These are phyloP conservation scores for Oryzias sinensis DNA, from an alignment of 2,797 vertebrate genomes.

Conservation along the genomic window DNA sequence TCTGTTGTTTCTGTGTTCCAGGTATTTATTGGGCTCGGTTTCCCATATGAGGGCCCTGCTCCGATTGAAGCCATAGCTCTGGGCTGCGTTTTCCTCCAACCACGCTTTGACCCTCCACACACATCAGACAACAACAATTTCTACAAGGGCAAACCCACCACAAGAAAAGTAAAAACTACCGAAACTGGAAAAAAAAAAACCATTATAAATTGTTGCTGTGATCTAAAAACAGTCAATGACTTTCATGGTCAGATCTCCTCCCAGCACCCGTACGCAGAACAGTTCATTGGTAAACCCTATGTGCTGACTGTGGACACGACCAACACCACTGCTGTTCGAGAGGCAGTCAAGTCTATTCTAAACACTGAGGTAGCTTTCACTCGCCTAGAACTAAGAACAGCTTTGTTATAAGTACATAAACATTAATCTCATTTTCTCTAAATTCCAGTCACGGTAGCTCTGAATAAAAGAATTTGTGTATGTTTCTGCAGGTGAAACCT, in stretches of 20 bases:
- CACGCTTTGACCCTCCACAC: slow-evolving; percentile 65
- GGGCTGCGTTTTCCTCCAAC: slow-evolving; percentile 76
- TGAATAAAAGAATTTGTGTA: slow-evolving; percentile 8
- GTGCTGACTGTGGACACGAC: slow-evolving; percentile 73
- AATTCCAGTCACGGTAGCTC: neutral
- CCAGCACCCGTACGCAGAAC: slow-evolving; percentile 75
- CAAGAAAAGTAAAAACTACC: slow-evolving; percentile 26
- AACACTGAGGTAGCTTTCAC: slow-evolving; percentile 51
- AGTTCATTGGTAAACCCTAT: slow-evolving; percentile 69
- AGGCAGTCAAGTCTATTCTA: slow-evolving; percentile 60
- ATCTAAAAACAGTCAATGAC: neutral
- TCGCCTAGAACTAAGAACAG: neutral
- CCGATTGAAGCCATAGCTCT: slow-evolving; percentile 73
- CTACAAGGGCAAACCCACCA: slow-evolving; percentile 76
- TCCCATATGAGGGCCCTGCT: slow-evolving; percentile 78
- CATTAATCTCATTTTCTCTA: neutral
- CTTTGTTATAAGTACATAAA: neutral
- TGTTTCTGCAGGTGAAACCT: slow-evolving; percentile 68
- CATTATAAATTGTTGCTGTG: no score
- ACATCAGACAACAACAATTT: slow-evolving; percentile 70
- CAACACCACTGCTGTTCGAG: slow-evolving; percentile 62
- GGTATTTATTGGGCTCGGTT: slow-evolving; percentile 78
- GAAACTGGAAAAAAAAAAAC: neutral
- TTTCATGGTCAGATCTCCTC: slow-evolving; percentile 64
- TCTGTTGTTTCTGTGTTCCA: slow-evolving; percentile 18